Evolutionary conservation across 2,888 invertebrate species (phyloP).

Genomic region (Ectobius pallidus): DNA sequence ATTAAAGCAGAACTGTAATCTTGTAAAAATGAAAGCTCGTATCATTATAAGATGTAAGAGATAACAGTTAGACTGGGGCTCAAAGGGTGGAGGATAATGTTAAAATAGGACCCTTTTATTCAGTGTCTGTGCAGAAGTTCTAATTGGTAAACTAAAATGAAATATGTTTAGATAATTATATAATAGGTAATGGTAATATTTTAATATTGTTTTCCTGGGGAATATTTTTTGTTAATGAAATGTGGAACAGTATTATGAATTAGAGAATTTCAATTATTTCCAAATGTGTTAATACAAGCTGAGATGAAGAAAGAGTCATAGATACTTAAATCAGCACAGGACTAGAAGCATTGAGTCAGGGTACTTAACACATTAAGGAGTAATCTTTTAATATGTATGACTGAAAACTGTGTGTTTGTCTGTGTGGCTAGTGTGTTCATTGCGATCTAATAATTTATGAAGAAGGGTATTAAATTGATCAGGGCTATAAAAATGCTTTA

Average conservation of each 20-base stretch:
- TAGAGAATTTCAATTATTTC: neutral
- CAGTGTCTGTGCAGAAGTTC: constrained; percentile 16
- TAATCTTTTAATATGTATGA: too few relatives aligned
- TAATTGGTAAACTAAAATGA: neutral
- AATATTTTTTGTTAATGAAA: neutral
- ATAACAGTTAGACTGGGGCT: constrained; percentile 37
- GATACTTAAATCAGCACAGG: too few relatives aligned
- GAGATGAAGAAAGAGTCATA: too few relatives aligned
- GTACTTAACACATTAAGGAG: constrained; percentile 19
- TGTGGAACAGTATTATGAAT: constrained; percentile 4
- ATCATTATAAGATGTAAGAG: constrained; percentile 24
- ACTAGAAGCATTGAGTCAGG: too few relatives aligned
- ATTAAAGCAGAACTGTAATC: constrained; percentile 47
- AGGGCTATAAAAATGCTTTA: constrained; percentile 35
- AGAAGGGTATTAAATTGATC: constrained; percentile 7
- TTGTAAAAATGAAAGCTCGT: constrained; percentile 32
- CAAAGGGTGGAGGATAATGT: constrained; percentile 30
- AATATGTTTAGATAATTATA: neutral
- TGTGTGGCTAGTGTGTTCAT: constrained; percentile 16
- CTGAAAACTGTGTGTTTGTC: neutral
- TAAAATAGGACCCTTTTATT: neutral
- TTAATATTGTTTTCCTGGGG: constrained; percentile 8
- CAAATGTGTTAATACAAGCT: neutral
- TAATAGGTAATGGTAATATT: constrained; percentile 4
- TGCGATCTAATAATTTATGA: constrained; percentile 13